A percentile compares a stretch with the other conserved stretches of the same genome.
Evolutionary conservation across 2,113 vertebrate species (phyloP).

Genomic region (Equus przewalskii): DNA sequence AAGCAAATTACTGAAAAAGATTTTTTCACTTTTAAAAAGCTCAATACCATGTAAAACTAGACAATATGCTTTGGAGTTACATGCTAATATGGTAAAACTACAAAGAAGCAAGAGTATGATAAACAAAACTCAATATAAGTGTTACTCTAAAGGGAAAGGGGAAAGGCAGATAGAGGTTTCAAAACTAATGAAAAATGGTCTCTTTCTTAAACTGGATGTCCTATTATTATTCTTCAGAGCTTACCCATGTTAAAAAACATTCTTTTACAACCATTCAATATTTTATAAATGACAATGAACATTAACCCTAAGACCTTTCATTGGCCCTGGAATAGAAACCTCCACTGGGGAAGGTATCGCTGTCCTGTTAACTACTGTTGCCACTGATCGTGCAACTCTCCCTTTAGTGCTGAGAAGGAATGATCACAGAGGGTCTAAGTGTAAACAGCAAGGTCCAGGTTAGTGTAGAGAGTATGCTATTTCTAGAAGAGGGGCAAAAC

Average conservation of each 20-base stretch:
- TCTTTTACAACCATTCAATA: neutral
- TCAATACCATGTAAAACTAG: neutral
- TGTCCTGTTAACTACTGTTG: neutral
- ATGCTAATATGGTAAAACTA: neutral
- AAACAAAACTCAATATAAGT: neutral
- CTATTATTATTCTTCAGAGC: neutral
- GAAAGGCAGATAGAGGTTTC: neutral
- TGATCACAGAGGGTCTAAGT: neutral
- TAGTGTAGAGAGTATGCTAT: neutral
- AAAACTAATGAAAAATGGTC: neutral
- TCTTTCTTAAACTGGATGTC: conserved; percentile 31
- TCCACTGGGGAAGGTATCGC: neutral
- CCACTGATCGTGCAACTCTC: neutral
- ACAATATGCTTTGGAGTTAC: neutral
- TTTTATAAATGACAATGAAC: conserved; percentile 1
- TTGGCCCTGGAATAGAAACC: neutral
- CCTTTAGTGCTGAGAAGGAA: neutral
- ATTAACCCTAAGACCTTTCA: conserved; percentile 27
- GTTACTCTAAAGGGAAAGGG: neutral
- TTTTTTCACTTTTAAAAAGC: neutral
- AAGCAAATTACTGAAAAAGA: neutral
- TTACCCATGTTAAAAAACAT: neutral
- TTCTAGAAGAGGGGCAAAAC: neutral
- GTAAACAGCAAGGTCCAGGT: neutral
- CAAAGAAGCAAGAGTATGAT: neutral